A percentile compares a stretch with the other conserved stretches of the same genome.
These are phyloP conservation scores for Drymonia ruficornis DNA, from an alignment of 2,888 invertebrate species.

Conservation along the genomic window DNA sequence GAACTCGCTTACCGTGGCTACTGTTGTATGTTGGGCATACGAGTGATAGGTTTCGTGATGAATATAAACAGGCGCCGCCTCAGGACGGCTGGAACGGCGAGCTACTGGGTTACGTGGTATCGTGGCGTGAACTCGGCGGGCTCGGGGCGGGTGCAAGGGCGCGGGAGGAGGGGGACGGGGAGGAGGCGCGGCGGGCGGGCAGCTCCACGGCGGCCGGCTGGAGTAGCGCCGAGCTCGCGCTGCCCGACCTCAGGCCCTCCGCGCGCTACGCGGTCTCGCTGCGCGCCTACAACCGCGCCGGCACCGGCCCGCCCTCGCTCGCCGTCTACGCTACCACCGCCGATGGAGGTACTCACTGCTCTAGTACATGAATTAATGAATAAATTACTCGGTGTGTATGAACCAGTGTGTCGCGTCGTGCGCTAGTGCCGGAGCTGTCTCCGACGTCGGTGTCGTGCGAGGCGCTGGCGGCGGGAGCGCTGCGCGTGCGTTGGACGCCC, in stretches of 20 bases:
- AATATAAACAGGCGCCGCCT: slow-evolving; percentile 83
- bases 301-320: slow-evolving; percentile 90
- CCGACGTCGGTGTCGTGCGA: slow-evolving; percentile 89
- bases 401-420: not conserved
- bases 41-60: not conserved
- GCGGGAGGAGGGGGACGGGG: slow-evolving; percentile 53
- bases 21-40: not conserved
- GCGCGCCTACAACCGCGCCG: slow-evolving; percentile 92
- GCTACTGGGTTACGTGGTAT: slow-evolving; percentile 88
- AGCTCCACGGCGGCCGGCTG: slow-evolving; percentile 84
- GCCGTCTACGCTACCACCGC: slow-evolving; percentile 89
- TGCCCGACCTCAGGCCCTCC: slow-evolving; percentile 88
- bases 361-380: no score
- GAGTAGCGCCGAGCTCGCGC: slow-evolving; percentile 86
- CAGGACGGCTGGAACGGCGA: slow-evolving; percentile 89
- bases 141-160: slow-evolving; percentile 44
- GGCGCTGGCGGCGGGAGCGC: slow-evolving; percentile 87
- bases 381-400: no score
- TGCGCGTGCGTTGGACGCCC: slow-evolving; percentile 90
- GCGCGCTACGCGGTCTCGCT: slow-evolving; percentile 91
- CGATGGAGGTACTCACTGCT: slow-evolving; percentile 88
- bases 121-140: slow-evolving; percentile 77
- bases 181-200: slow-evolving; percentile 28
- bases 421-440: slow-evolving; percentile 87
- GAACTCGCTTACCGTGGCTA: not conserved